Percentiles rank a stretch among this genome's conserved stretches.
phyloP scores from a whole-genome alignment of 1,140 invertebrate genomes.

The Gryllus bimaculatus region DNA sequence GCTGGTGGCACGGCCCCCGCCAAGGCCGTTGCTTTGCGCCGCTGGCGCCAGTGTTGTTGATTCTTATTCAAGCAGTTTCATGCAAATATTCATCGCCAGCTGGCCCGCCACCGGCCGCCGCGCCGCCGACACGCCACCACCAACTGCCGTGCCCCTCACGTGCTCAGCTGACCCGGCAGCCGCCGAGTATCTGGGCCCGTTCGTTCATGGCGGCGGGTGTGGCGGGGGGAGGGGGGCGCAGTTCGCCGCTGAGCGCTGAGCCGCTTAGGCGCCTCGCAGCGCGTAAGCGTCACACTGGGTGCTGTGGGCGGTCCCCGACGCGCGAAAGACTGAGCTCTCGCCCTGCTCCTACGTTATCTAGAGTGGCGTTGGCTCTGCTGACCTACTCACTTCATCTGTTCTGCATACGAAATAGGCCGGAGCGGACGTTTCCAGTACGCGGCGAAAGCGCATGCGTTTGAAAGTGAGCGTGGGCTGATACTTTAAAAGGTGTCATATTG shows the following conservation, averaged over 20 bases:
- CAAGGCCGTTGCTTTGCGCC: neutral
- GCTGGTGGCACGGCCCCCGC: too few relatives aligned
- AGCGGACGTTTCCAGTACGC: too few relatives aligned
- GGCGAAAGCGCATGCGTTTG: too few relatives aligned
- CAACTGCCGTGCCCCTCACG: neutral
- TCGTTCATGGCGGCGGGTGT: neutral
- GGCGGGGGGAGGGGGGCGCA: too few relatives aligned
- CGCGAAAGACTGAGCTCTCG: too few relatives aligned
- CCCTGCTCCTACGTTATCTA: too few relatives aligned
- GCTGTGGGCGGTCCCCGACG: neutral
- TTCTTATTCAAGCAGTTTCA: slow-evolving; percentile 21
- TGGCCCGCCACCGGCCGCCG: neutral
- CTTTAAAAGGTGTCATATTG: too few relatives aligned
- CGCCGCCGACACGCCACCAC: neutral
- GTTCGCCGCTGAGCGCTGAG: neutral
- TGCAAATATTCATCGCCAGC: slow-evolving; percentile 19
- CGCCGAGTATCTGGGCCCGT: too few relatives aligned
- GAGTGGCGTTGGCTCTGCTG: too few relatives aligned
- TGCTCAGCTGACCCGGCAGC: slow-evolving; percentile 8
- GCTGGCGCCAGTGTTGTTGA: slow-evolving; percentile 15
- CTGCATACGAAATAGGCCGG: too few relatives aligned
- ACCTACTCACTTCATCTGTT: too few relatives aligned
- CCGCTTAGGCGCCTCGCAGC: neutral
- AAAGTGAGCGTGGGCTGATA: too few relatives aligned
- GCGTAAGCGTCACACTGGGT: neutral